Percentiles rank a stretch among this genome's conserved stretches.
These are phyloP conservation scores for Phoebastria nigripes DNA, from an alignment of 2,797 vertebrate genomes.

Conservation along the genomic window DNA sequence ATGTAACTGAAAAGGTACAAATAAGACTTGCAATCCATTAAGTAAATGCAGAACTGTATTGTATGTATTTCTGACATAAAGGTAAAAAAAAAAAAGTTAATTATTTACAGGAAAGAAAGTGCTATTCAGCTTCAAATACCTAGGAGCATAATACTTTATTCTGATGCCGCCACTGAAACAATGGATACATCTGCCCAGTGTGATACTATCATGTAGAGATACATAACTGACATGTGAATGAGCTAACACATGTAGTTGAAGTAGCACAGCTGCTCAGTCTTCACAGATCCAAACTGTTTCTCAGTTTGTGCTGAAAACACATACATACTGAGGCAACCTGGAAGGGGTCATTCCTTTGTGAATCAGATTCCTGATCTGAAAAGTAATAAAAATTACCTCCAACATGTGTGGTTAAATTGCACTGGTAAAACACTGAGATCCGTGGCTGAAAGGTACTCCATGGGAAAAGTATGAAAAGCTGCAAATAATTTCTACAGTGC, in stretches of 20 bases:
- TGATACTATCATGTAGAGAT: fast-evolving
- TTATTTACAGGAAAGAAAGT: neutral
- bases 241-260: neutral
- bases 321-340: neutral
- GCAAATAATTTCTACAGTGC: neutral
- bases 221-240: neutral
- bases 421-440: neutral
- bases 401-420: neutral
- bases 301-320: neutral
- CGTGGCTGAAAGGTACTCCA: neutral
- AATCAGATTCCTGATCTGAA: neutral
- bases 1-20: neutral
- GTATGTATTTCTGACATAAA: neutral
- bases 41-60: neutral
- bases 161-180: neutral
- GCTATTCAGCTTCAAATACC: neutral
- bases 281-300: neutral
- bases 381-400: neutral
- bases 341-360: neutral
- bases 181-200: neutral
- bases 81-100: neutral
- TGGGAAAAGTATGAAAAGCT: neutral
- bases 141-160: neutral
- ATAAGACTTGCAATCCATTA: neutral
- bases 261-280: neutral